Base-by-base conservation (phyloP, 2,113 vertebrate species). In the Sorex araneus region DNA sequence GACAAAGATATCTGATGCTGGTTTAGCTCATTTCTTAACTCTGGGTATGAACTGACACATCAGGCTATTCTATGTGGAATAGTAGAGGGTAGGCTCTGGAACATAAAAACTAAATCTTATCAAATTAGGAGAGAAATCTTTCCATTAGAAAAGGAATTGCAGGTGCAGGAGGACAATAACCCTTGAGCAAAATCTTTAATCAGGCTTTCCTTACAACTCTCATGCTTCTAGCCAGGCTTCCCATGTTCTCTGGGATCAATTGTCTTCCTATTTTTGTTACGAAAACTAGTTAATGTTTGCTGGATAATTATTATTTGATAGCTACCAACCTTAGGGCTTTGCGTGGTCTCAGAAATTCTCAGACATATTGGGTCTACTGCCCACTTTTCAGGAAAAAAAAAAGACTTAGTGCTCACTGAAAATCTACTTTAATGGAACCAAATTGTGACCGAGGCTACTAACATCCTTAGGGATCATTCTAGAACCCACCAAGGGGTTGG, bases 11-110 rank as follows among this genome's bases (percentile, higher is more conserved):
- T 82, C 57, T 30, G 54, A 11, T 64, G 47, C 34, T 74, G 64
- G 47, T 28, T 84, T 83, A 89, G 34, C 94, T 9, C 15, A 36
- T 89, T 89, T 50, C 34, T 36, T 45, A 60, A 83, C 93, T 85
- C 18, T 75, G 45, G 75, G 30, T 82, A 32, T 93, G 78, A 84
- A 2, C 63, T 71, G 36, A 30, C 69, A 90, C 8, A 11, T 63
- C 32, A 32, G 28, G 67, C 15, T 32, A 0, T 27, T 45, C 6
- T 69, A 69, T 93, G 0, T 60, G 36, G 54, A 36, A 50, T 69
- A 27, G 43, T 75, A 50, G n/a, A 70, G 19, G 32, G 3, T 67
- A 10, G 47, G 60, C n/a, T 36, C 74, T 69, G 47, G 34, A n/a
- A 34, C 57, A 83, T 87, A 16, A 21, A 54, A 69, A 30, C 18